These are phyloP conservation scores for Zapus hudsonius DNA, from an alignment of 2,113 vertebrate species.

Conservation along the genomic window DNA sequence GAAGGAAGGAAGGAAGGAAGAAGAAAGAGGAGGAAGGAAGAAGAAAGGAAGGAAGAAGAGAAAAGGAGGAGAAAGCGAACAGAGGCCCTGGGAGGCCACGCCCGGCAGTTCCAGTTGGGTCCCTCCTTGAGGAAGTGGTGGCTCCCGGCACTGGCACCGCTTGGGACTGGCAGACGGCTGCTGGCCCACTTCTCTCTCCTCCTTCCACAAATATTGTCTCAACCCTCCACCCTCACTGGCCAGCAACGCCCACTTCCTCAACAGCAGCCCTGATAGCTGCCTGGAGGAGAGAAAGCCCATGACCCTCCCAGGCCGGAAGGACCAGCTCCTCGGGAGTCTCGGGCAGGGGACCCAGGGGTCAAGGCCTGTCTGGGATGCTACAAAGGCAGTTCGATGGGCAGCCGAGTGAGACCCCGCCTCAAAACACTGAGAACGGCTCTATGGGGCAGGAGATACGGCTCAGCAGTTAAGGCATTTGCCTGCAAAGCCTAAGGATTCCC, in stretches of 20 bases:
- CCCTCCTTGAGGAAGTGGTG: background rate
- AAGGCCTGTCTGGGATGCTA: background rate
- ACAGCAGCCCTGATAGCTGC: constrained; percentile 11
- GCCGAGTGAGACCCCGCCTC: background rate
- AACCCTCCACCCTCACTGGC: constrained; percentile 80
- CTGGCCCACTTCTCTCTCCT: constrained; percentile 78
- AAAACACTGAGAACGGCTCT: too few species aligned
- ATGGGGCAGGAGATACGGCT: too few species aligned
- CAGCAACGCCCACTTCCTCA: constrained; percentile 68
- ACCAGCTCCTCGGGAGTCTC: background rate
- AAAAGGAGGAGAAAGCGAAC: background rate
- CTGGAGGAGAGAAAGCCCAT: background rate
- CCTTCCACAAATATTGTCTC: constrained; percentile 87
- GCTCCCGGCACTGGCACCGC: background rate
- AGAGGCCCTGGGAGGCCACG: too few species aligned
- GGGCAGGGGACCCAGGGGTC: background rate
- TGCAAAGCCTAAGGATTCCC: too few species aligned
- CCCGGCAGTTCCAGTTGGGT: background rate
- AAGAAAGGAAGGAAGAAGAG: background rate
- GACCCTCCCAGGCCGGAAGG: background rate
- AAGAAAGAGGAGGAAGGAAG: too few species aligned
- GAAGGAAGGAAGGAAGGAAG: too few species aligned
- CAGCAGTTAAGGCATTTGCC: too few species aligned
- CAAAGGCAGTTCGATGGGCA: background rate
- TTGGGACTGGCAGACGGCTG: background rate